These are phyloP conservation scores for Trypoxylus dichotomus DNA, from an alignment of 1,140 invertebrate genomes.

Conservation along the genomic window DNA sequence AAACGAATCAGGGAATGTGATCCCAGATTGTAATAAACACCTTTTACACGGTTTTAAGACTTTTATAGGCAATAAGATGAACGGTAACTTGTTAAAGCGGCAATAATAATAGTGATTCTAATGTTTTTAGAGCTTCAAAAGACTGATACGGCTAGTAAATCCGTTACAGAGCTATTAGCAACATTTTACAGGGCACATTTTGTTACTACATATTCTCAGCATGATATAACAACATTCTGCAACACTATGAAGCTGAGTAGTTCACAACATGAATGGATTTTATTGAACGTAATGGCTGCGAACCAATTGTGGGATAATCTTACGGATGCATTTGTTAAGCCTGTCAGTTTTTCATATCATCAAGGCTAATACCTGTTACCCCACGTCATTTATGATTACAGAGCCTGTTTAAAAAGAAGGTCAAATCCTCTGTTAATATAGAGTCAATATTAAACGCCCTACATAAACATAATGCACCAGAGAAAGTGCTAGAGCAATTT, in stretches of 20 bases:
- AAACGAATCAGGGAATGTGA: slow-evolving; percentile 36
- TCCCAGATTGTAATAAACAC: slow-evolving; percentile 35
- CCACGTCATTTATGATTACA: slow-evolving; percentile 35
- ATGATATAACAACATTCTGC: slow-evolving; percentile 39
- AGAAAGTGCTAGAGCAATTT: slow-evolving; percentile 42
- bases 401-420: slow-evolving; percentile 45
- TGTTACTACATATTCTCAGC: slow-evolving; percentile 34
- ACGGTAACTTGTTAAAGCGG: slow-evolving; percentile 38
- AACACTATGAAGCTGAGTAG: slow-evolving; percentile 44
- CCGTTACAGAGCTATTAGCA: slow-evolving; percentile 43
- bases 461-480: slow-evolving; percentile 44
- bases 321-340: slow-evolving; percentile 45
- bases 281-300: slow-evolving; percentile 43
- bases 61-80: slow-evolving; percentile 37
- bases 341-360: slow-evolving; percentile 33
- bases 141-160: slow-evolving; percentile 27
- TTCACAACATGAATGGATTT: slow-evolving; percentile 47
- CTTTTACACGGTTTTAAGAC: slow-evolving; percentile 40
- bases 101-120: slow-evolving; percentile 39
- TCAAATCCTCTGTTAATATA: slow-evolving; percentile 40
- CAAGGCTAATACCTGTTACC: not conserved
- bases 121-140: slow-evolving; percentile 5
- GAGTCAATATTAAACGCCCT: slow-evolving; percentile 43
- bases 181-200: slow-evolving; percentile 40
- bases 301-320: slow-evolving; percentile 43